A percentile compares a stretch with the other conserved stretches of the same genome.
phyloP scores from a whole-genome alignment of 2,113 vertebrate genomes.

The Carassius carassius region DNA sequence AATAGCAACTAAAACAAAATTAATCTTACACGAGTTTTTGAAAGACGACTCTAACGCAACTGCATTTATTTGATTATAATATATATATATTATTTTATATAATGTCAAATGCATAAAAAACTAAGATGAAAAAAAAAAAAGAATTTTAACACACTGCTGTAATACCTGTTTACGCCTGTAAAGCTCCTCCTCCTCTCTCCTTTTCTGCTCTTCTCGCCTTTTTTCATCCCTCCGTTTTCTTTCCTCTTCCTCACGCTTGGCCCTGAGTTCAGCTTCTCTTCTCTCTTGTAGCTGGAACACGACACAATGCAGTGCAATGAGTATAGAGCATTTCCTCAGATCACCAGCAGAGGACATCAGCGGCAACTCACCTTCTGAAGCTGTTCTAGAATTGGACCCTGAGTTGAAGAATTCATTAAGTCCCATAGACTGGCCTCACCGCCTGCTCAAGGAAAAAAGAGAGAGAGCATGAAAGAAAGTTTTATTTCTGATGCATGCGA shows the following conservation, averaged over 20 bases:
- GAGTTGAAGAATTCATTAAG: conserved; percentile 94
- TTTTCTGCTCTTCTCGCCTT: conserved; percentile 82
- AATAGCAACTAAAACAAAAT: not conserved
- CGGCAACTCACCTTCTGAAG: conserved; percentile 84
- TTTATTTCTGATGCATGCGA: not conserved
- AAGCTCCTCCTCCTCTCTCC: conserved; percentile 84
- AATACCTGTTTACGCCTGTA: conserved; percentile 86
- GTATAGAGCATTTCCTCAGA: not conserved
- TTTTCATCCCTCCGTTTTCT: conserved; percentile 83
- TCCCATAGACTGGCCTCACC: conserved; percentile 94
- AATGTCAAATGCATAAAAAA: no score
- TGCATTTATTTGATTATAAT: not conserved
- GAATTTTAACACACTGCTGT: not conserved
- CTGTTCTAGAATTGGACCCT: conserved; percentile 95
- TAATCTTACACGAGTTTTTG: not conserved
- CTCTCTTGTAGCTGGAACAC: conserved; percentile 83
- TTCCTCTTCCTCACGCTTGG: conserved; percentile 90
- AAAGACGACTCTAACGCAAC: not conserved
- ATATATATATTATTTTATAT: no score
- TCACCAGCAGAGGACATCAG: conserved; percentile 24
- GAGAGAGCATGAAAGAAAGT: not conserved
- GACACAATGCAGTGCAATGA: not conserved
- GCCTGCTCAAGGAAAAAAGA: conserved; percentile 66
- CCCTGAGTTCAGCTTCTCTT: conserved; percentile 93
- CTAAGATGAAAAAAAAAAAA: no score